Base-by-base conservation (phyloP, 2,797 vertebrate genomes). In the Sebastes nivosus region DNA sequence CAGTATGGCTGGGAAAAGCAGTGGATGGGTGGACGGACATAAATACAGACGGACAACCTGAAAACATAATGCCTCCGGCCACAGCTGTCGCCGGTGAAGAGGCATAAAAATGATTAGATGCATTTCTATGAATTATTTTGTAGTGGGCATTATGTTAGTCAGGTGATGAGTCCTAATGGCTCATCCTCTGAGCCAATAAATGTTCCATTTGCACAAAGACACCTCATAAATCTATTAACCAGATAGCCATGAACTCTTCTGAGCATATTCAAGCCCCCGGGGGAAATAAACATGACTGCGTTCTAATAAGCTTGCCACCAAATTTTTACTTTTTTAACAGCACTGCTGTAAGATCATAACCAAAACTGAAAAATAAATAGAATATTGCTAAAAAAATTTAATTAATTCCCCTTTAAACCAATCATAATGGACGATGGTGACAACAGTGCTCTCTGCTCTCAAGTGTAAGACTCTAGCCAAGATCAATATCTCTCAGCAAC, bases 401-500 rank as follows among this genome's bases (percentile, higher is more conserved):
- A 46, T 46, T 16, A 46, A 46, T 46, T 46, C 13, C 34, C 25
- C 24, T 58, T 67, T 58, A 65, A 54, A 20, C 32, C 2, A 32
- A 32, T 58, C 25, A 9, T 29, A 65, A 55, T 63, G 52, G 61
- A 63, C 58, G 7, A 6, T 20, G 14, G 29, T 76, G 50, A 18
- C 52, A 63, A 60, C 30, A 42, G 8, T 27, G 46, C 25, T 67
- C 36, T 65, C 30, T 42, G 42, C 61, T 75, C 59, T 67, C 30
- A 18, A 42, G 38, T 71, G 8, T n/a, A 32, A 68, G 20, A 67
- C 52, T 66, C 50, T 38, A 13, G 46, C 25, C 32, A 36, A 61
- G 59, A 83, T 72, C 69, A 29, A 73, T 83, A 80, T 57, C 36
- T 75, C 79, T 64, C 52, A 74, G 78, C 57, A 77, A 68, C 38